Percentiles rank a stretch among this genome's conserved stretches.
phyloP scores from a whole-genome alignment of 2,113 vertebrate genomes.

The Scomber japonicus region DNA sequence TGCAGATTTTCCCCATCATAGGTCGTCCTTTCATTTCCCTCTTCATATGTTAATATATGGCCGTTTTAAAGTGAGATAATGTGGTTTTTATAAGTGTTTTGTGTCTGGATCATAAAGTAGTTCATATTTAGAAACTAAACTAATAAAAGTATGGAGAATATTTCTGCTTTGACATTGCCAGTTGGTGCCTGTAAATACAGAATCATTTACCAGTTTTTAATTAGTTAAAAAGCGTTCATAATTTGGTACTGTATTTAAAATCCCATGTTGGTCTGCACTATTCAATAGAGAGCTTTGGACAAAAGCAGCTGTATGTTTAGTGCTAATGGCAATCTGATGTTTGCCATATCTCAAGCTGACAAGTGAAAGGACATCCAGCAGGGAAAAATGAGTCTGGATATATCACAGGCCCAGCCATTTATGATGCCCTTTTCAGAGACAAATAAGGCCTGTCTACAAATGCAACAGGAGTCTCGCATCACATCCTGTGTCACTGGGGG shows the following conservation, averaged over 20 bases:
- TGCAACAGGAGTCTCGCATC: slow-evolving; percentile 69
- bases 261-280: background rate
- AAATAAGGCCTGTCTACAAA: slow-evolving; percentile 72
- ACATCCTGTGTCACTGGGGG: slow-evolving; percentile 63
- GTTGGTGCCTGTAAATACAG: background rate
- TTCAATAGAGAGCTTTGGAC: background rate
- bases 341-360: slow-evolving; percentile 65
- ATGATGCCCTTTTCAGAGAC: slow-evolving; percentile 76
- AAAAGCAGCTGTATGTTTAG: slow-evolving; percentile 19
- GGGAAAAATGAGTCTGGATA: slow-evolving; percentile 67
- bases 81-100: slow-evolving; percentile 20
- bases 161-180: slow-evolving; percentile 1
- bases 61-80: slow-evolving; percentile 23
- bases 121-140: slow-evolving; percentile 18
- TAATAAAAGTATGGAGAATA: slow-evolving; percentile 3
- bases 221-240: background rate
- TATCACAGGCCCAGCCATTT: slow-evolving; percentile 51
- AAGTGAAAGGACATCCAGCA: slow-evolving; percentile 55
- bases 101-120: slow-evolving; percentile 9
- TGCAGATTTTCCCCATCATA: slow-evolving; percentile 30
- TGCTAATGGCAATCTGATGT: slow-evolving; percentile 64
- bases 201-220: background rate
- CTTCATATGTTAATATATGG: slow-evolving; percentile 43
- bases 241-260: background rate
- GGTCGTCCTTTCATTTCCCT: slow-evolving; percentile 30